Conservation (phyloP, 35 echinoderm and acorn worm species). For the Strongylocentrotus purpuratus region DNA sequence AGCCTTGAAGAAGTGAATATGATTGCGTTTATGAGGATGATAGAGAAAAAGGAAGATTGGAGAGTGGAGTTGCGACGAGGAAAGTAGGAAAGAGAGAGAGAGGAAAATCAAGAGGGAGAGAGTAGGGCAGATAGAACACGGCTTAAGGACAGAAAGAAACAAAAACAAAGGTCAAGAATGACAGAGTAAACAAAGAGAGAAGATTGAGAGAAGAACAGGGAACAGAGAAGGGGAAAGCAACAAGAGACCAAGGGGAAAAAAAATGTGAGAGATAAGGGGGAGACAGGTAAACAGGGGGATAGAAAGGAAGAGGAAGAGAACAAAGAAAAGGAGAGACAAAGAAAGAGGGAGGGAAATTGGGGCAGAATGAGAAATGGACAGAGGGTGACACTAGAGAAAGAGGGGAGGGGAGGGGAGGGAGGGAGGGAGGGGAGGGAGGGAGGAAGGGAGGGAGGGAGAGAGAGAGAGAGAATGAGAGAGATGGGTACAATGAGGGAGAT, state of each 20-base stretch:
- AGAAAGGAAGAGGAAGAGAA: too few relatives aligned
- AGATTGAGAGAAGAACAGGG: too few relatives aligned
- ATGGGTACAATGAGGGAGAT: background rate
- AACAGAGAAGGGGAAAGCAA: too few relatives aligned
- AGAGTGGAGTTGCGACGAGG: background rate
- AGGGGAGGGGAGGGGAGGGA: background rate
- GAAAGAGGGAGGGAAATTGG: too few relatives aligned
- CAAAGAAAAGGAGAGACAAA: too few relatives aligned
- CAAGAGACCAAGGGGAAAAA: too few relatives aligned
- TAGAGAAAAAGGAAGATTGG: background rate
- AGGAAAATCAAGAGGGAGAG: background rate
- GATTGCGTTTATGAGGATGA: background rate
- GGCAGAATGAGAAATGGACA: too few relatives aligned
- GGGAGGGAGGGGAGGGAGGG: background rate
- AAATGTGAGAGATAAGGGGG: too few relatives aligned
- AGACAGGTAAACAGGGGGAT: too few relatives aligned
- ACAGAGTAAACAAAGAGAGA: too few relatives aligned
- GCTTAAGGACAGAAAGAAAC: too few relatives aligned
- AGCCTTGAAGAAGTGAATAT: background rate
- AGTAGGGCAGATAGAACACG: background rate
- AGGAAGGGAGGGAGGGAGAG: background rate
- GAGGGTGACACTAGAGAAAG: background rate
- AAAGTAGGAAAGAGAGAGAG: background rate
- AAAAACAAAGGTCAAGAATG: too few relatives aligned
- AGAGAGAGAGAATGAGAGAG: background rate